A percentile compares a stretch with the other conserved stretches of the same genome.
These are phyloP conservation scores for Serilophus lunatus DNA, from an alignment of 2,113 vertebrate genomes.

Conservation along the genomic window DNA sequence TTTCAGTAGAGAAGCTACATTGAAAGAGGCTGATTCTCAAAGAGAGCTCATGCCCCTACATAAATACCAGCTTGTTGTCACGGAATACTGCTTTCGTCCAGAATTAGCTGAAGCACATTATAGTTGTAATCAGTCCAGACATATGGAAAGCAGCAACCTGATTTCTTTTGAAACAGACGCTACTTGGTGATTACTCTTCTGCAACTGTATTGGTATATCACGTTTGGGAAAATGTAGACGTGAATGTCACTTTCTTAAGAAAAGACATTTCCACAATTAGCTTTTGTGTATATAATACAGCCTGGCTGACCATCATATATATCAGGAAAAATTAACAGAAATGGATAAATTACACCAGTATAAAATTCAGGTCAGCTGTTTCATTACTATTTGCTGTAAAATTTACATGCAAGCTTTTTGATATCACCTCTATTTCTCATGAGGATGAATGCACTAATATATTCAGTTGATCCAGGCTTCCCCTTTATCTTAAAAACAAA, in stretches of 20 bases:
- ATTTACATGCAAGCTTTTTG: not conserved
- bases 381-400: not conserved
- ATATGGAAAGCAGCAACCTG: not conserved
- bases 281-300: not conserved
- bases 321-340: not conserved
- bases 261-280: not conserved
- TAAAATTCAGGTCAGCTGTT: not conserved
- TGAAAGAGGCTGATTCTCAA: not conserved
- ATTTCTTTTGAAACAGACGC: not conserved
- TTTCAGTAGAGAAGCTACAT: not conserved
- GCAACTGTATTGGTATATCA: not conserved
- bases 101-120: not conserved
- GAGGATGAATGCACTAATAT: not conserved
- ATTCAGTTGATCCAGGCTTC: not conserved
- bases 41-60: not conserved
- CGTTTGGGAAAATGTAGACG: not conserved
- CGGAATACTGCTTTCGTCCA: not conserved
- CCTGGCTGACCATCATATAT: not conserved
- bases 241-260: not conserved
- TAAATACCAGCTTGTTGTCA: not conserved
- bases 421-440: not conserved
- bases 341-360: not conserved
- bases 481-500: not conserved
- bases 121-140: not conserved
- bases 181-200: not conserved